phyloP scores from a whole-genome alignment of 2,888 invertebrate species.

The Choreutis nemorana region DNA sequence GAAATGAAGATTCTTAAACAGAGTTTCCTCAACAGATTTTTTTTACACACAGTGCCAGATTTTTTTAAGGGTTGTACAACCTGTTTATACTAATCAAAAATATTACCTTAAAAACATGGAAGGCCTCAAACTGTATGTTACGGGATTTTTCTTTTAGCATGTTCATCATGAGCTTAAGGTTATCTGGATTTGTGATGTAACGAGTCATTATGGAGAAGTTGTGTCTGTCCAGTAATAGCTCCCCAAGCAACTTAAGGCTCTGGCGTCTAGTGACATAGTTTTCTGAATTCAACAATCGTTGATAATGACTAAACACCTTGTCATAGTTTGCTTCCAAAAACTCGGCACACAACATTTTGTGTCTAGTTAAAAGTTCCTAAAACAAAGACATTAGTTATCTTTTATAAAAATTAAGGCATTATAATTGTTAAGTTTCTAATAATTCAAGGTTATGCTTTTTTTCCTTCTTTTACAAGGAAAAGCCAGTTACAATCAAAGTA shows the following conservation, averaged over 20 bases:
- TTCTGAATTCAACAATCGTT: conserved; percentile 96
- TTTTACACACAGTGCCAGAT: no score
- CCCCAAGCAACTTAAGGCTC: conserved; percentile 96
- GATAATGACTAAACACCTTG: conserved; percentile 97
- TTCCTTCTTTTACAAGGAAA: no score
- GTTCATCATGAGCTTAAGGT: conserved; percentile 99
- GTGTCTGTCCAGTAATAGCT: conserved; percentile 96
- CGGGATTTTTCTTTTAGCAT: conserved; percentile 99
- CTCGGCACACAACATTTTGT: conserved; percentile 96
- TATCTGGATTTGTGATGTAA: conserved; percentile 99
- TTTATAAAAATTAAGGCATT: no score
- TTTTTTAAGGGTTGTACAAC: no score
- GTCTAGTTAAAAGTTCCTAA: conserved; percentile 91
- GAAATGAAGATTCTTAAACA: no score
- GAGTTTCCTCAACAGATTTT: no score
- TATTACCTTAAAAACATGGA: conserved; percentile 98
- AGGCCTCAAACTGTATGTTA: conserved; percentile 99
- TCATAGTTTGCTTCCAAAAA: conserved; percentile 99
- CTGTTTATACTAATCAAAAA: no score
- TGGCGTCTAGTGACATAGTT: conserved; percentile 99
- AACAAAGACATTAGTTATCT: conserved; percentile 21
- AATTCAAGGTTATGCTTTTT: no score
- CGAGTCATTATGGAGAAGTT: conserved; percentile 99
- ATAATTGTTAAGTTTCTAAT: no score
- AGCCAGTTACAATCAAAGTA: no score